Evolutionary conservation across 2,888 invertebrate genomes (phyloP), one percentile per base, ranked within the genome.

Genomic region (Synanthedon vespiformis): DNA sequence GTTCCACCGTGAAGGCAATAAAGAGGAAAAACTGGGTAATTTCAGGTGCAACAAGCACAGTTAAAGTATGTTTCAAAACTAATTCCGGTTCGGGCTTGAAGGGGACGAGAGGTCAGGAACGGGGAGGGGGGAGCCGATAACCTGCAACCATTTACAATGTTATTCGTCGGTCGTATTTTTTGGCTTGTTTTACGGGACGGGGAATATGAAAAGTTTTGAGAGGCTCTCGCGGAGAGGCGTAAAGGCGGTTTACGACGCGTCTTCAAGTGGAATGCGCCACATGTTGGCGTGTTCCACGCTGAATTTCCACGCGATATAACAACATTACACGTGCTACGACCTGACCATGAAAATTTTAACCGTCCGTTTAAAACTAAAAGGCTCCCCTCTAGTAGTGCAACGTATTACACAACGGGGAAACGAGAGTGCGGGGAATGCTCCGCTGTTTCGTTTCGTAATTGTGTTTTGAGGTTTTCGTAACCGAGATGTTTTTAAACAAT

Each of bases 201-300:
- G 72, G 81, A 85, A 87, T 87, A 87, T 87, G 86, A 86, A 87
- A 87, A 87, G 82, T 87, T 86, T 80, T 76, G 82, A 81, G 78
- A 73, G 80, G 80, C 78, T 81, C 77, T 80, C 79, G 74, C 61
- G 67, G 74, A 72, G 75, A 75, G 77, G 80, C 85, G 85, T 85
- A 78, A 87, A 87, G 78, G 74, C 74, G 83, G 77, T 87, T 87
- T 87, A 87, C 84, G 87, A 87, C 71, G 80, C 80, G 82, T 84
- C 85, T 85, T 85, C 76, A 71, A 77, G 72, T 72, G 68, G 78
- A 80, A 82, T 78, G 77, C 80, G 77, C 81, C 81, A 80, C 81
- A 84, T 78, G 80, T 74, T 78, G 68, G 74, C 74, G 72, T 72
- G 77, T 78, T 74, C 67, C 64, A 34, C 34, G 72, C 68, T 73